A percentile compares a stretch with the other conserved stretches of the same genome.
These are phyloP conservation scores for Peucedramus taeniatus DNA, from an alignment of 2,113 vertebrate genomes.

Conservation along the genomic window DNA sequence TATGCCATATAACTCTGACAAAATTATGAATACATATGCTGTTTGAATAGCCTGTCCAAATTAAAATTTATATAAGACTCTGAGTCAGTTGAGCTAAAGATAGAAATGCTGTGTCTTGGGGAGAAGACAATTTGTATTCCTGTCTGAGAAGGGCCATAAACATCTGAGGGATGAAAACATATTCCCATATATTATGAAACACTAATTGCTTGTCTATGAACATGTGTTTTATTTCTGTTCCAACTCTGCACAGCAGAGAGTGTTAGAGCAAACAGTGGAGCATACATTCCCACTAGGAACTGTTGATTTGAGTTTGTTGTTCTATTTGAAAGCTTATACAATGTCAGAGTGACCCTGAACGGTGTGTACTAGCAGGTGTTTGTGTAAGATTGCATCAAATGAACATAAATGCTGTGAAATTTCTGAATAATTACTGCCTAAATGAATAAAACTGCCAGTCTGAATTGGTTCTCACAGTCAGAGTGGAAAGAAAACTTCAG, in stretches of 20 bases:
- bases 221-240: neutral
- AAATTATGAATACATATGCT: neutral
- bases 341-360: constrained; percentile 44
- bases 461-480: constrained; percentile 21
- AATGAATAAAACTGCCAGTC: constrained; percentile 26
- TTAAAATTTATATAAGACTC: neutral
- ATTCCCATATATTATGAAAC: neutral
- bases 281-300: neutral
- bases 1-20: neutral
- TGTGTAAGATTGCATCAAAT: constrained; percentile 38
- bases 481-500: constrained; percentile 7
- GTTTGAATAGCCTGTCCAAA: neutral
- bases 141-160: neutral
- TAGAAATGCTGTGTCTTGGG: neutral
- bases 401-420: constrained; percentile 46
- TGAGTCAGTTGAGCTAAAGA: neutral
- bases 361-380: constrained; percentile 27
- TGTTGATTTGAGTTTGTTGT: neutral
- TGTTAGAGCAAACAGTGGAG: neutral
- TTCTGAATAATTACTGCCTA: constrained; percentile 47
- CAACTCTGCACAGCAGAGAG: neutral
- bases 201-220: neutral
- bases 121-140: neutral
- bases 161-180: neutral
- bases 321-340: neutral